These are phyloP conservation scores for Carassius auratus DNA, from an alignment of 2,113 vertebrate genomes.

Conservation along the genomic window DNA sequence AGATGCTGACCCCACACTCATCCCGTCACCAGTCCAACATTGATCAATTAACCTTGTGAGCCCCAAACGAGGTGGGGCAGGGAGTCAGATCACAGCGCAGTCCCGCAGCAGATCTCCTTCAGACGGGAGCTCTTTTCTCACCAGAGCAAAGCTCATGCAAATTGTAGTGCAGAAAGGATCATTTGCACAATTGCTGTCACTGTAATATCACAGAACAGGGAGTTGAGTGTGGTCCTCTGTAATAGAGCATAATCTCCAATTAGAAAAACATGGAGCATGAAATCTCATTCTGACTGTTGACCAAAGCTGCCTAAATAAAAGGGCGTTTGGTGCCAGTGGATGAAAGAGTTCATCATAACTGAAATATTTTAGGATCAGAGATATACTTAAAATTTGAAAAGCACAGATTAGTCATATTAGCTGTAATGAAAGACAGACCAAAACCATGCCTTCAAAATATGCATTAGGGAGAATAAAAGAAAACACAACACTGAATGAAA, in stretches of 20 bases:
- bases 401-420: constrained; percentile 28
- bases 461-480: neutral
- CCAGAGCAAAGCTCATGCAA: neutral
- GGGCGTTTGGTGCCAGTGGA: neutral
- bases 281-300: constrained; percentile 24
- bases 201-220: constrained; percentile 15
- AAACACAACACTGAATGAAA: neutral
- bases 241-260: constrained; percentile 22
- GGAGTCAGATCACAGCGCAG: constrained; percentile 6
- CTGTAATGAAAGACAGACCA: neutral
- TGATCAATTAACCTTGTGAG: constrained; percentile 55
- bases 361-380: constrained; percentile 1
- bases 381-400: neutral
- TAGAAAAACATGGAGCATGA: neutral
- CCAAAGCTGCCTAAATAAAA: constrained; percentile 4
- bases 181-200: constrained; percentile 13
- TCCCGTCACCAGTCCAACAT: constrained; percentile 40
- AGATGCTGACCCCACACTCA: constrained; percentile 59
- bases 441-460: neutral
- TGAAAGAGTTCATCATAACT: neutral
- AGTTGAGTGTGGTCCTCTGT: neutral
- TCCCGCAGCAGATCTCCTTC: neutral
- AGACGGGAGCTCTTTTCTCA: neutral
- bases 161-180: neutral
- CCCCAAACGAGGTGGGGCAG: neutral